phyloP scores from a whole-genome alignment of 2,113 vertebrate genomes.

The Crotalus helleri region DNA sequence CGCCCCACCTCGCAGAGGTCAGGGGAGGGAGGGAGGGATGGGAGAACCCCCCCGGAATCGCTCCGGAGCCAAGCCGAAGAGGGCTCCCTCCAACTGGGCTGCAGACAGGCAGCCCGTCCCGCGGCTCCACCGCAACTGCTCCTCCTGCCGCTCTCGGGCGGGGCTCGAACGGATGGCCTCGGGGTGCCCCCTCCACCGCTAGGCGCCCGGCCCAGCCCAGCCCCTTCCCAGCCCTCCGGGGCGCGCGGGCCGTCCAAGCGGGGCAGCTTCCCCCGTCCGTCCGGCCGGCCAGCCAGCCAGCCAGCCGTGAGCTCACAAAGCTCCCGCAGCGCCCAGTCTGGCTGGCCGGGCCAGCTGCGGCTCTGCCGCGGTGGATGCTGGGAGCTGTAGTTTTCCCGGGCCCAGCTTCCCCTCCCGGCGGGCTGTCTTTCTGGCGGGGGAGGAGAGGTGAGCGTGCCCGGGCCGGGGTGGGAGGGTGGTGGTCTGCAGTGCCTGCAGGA shows the following conservation, averaged over 20 bases:
- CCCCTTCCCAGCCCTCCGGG: neutral
- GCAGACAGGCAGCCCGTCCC: neutral
- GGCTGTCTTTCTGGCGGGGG: fast-evolving
- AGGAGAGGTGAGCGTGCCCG: neutral
- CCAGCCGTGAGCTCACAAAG: neutral
- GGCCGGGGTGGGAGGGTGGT: neutral
- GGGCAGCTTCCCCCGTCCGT: neutral
- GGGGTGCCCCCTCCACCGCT: too few relatives aligned
- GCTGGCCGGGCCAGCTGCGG: neutral
- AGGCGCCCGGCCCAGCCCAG: neutral
- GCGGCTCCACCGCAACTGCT: neutral
- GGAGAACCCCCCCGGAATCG: too few relatives aligned
- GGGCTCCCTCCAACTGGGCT: neutral
- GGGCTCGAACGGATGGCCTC: neutral
- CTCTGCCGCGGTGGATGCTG: neutral
- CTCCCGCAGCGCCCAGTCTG: neutral
- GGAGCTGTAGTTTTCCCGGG: conserved; percentile 60
- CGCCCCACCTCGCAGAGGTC: neutral
- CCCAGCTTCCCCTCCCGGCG: conserved; percentile 48
- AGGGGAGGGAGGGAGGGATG: neutral
- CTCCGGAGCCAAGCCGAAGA: neutral
- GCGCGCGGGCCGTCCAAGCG: neutral
- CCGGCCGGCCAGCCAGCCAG: neutral
- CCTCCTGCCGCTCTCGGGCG: neutral
- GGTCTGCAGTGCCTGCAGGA: neutral